Base-by-base conservation (phyloP, 2,797 vertebrate species). In the Pempheris klunzingeri region DNA sequence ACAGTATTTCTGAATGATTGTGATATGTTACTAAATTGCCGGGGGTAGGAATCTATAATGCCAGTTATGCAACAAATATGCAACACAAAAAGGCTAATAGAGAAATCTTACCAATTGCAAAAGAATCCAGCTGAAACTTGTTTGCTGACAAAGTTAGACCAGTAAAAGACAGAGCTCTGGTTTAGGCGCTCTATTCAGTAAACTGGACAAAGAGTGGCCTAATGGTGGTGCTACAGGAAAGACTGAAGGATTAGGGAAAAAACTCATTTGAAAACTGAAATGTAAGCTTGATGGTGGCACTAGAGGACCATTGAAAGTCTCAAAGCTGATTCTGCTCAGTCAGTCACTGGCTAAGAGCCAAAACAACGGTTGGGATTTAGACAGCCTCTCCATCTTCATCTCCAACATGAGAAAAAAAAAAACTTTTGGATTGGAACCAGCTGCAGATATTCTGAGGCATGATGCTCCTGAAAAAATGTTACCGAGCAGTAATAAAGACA, bases 381-480 rank as follows among this genome's bases (percentile, higher is more conserved):
- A 74, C 52, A 61, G 17, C 28, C 8, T 60, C 80, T 78, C 9
- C 46, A 34, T 20, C 74, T 41, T 75, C 36, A 73, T 64, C 7
- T 44, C 52, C 17, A 41, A 44, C 6, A 22, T 41, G 34, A 68
- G 24, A 57, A 43, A 65, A 28, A 57, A 43, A 65, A 64, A 38
- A 5, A 15, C 3, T 12, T 32, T 32, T 4, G 24, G 54, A 58
- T 54, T 26, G 30, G n/a, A 61, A 41, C 41, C 52, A 62, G 15
- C 30, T 24, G 47, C 20, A 59, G 57, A 26, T 22, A 41, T 4
- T 14, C 44, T 26, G 0, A 50, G 1, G 5, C 46, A 41, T 30
- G 22, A 24, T 7, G 5, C 15, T 3, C 13, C 50, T 53, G 41
- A 58, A 38, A 32, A 47, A 57, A 30, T 15, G 13, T 75, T 28